These are phyloP conservation scores for Mastigias papua DNA, from an alignment of 30 jellyfish, hydroid and myxozoan species.

Conservation along the genomic window DNA sequence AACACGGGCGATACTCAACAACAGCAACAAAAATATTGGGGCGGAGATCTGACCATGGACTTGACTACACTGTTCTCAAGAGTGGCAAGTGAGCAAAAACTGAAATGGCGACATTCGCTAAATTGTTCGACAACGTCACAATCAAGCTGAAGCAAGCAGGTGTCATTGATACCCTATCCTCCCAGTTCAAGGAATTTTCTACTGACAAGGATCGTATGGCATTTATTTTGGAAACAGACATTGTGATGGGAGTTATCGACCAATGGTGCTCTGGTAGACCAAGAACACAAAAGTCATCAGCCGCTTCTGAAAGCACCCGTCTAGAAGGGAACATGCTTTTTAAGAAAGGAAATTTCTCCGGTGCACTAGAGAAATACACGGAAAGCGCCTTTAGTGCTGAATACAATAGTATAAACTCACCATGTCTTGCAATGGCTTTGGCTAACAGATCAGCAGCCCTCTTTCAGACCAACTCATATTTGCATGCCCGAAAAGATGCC, in stretches of 20 bases:
- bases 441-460: constrained; percentile 95
- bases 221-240: constrained; percentile 11
- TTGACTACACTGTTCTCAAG: too few relatives aligned
- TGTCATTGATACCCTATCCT: constrained; percentile 13
- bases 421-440: constrained; percentile 66
- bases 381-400: constrained; percentile 53
- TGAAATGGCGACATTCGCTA: neutral
- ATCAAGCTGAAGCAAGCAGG: neutral
- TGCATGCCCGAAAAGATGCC: constrained; percentile 64
- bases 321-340: constrained; percentile 48
- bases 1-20: too few relatives aligned
- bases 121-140: neutral
- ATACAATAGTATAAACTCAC: constrained; percentile 16
- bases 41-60: too few relatives aligned
- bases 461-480: constrained; percentile 48
- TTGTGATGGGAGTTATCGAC: neutral
- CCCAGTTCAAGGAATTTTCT: constrained; percentile 6
- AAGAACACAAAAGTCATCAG: constrained; percentile 19
- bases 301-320: constrained; percentile 29
- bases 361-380: constrained; percentile 58
- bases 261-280: neutral
- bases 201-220: constrained; percentile 45
- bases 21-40: too few relatives aligned
- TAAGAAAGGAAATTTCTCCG: constrained; percentile 46
- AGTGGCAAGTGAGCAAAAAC: too few relatives aligned